Base-by-base conservation (phyloP, 2,797 vertebrate species). In the Lepus townsendii region DNA sequence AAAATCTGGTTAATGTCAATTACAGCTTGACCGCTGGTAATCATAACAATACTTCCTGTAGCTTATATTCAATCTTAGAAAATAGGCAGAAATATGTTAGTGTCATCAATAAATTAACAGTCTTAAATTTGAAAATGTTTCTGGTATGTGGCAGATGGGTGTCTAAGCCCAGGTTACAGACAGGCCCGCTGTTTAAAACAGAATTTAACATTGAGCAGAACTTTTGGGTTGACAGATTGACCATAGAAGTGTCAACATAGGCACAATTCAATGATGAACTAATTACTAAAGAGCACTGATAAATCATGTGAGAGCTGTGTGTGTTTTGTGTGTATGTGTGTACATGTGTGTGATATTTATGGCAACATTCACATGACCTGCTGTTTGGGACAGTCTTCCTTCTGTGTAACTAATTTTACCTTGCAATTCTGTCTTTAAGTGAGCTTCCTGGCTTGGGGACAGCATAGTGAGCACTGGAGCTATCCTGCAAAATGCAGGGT, bases 61-160 rank as follows among this genome's bases (percentile, higher is more conserved):
- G 26, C 38, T 93, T 91, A 79, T 80, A 76, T 79, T 90, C 47
- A 77, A 91, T 69, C 83, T 84, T 96, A 26, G 52, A 62, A 88
- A 86, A 88, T 35, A 85, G 22, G 32, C 52, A 88, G 93, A 95
- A 89, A 73, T 95, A 87, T 26, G 16, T 83, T 77, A 32, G 30
- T 75, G 75, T 35, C 38, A 78, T 82, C 63, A 88, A 52, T 87
- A 94, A 84, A 78, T 75, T 72, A 76, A 75, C 30, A 82, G 26
- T 7, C 76, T 88, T 82, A 57, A 73, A 75, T 76, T 76, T 89
- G 69, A 52, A 95, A 87, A 47, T 32, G 9, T 62, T 89, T 86
- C 75, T 80, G 90, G 71, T 88, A 32, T 83, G 24, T 60, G 30
- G 11, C 60, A n/a, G 62, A n/a, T 50, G 32, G 47, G 60, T 85